Conservation (phyloP, 1,140 invertebrate genomes). For the Brachionus calyciflorus region DNA sequence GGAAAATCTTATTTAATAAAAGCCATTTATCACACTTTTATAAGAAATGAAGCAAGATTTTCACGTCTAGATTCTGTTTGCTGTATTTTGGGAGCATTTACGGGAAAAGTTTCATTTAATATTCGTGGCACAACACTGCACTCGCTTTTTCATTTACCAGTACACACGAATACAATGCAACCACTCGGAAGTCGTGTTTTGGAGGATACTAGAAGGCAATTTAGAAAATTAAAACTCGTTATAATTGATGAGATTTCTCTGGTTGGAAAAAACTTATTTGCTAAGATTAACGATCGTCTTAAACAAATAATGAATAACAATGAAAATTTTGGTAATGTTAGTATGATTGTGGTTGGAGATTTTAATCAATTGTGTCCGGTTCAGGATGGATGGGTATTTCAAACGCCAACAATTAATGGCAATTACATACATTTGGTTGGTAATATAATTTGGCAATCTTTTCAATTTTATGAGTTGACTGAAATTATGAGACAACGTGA, state of each 20-base stretch:
- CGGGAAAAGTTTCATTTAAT: constrained; percentile 6
- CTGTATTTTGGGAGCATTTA: background rate
- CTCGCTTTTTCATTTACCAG: background rate
- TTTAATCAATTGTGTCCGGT: constrained; percentile 23
- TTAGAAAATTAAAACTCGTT: background rate
- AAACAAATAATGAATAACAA: background rate
- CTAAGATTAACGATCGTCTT: background rate
- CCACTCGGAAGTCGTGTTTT: background rate
- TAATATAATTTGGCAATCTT: background rate
- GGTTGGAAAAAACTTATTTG: background rate
- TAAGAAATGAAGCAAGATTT: background rate
- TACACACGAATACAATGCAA: background rate
- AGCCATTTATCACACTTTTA: background rate
- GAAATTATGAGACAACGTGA: constrained; percentile 32
- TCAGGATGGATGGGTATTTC: background rate
- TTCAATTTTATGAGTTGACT: background rate
- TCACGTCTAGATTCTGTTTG: background rate
- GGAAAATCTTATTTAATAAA: background rate
- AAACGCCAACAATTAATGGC: background rate
- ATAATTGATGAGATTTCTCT: background rate
- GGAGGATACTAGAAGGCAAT: too few relatives aligned
- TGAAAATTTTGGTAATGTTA: background rate
- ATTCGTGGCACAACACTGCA: background rate
- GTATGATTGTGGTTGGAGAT: background rate
- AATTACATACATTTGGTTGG: background rate